Conservation (phyloP, 1,140 invertebrate species). For the Rhagoletis pomonella region DNA sequence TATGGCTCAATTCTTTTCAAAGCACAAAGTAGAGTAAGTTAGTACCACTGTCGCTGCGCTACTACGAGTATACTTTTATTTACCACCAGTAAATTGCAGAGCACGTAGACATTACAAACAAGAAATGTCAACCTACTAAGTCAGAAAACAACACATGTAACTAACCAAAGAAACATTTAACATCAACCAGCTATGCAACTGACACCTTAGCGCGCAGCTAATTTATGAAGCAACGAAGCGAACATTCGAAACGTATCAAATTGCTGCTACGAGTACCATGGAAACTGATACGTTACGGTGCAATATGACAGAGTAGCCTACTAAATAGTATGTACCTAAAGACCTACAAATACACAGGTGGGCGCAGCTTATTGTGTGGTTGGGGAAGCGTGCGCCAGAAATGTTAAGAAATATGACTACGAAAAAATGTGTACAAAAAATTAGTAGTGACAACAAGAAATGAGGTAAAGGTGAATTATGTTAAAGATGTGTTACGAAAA, state of each 20-base stretch:
- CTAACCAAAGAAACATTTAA: no score
- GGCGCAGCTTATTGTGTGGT: not conserved
- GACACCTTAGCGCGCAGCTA: not conserved
- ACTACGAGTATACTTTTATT: no score
- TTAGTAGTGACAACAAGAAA: constrained; percentile 14
- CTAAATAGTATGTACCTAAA: not conserved
- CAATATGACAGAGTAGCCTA: not conserved
- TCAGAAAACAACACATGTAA: not conserved
- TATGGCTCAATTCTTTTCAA: not conserved
- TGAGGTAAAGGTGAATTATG: constrained; percentile 34
- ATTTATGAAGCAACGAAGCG: constrained; percentile 31
- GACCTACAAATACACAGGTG: constrained; percentile 25
- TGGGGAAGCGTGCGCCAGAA: not conserved
- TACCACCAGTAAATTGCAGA: no score
- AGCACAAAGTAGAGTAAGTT: constrained; percentile 20
- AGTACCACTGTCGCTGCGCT: not conserved
- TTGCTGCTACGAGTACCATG: constrained; percentile 4
- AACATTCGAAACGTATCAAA: constrained; percentile 41
- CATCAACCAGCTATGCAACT: not conserved
- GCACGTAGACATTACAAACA: not conserved
- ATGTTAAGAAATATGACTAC: not conserved
- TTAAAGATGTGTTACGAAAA: constrained; percentile 2
- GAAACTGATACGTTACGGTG: constrained; percentile 36
- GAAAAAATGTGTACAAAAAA: not conserved
- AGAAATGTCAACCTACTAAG: constrained; percentile 33